phyloP scores from a whole-genome alignment of 1,140 invertebrate species.

The Bradysia coprophila region DNA sequence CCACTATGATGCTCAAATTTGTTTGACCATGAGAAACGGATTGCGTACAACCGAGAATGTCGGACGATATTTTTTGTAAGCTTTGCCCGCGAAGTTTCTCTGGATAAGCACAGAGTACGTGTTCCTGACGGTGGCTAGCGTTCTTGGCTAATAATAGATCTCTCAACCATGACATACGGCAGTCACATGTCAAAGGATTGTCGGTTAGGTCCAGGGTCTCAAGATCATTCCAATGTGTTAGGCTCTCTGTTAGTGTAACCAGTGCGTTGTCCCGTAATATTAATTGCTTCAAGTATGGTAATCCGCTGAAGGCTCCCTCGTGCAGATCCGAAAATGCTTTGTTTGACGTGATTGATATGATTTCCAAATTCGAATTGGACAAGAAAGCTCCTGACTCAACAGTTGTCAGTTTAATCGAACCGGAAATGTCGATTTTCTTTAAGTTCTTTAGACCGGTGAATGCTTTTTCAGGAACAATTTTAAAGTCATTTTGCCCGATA shows the following conservation, averaged over 20 bases:
- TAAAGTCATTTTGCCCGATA: conserved; percentile 58
- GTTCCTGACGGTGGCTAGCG: conserved; percentile 38
- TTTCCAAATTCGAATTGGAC: conserved; percentile 58
- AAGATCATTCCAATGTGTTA: conserved; percentile 52
- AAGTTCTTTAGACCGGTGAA: conserved; percentile 54
- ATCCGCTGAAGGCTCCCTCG: conserved; percentile 46
- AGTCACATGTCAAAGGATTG: conserved; percentile 56
- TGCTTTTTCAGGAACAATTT: conserved; percentile 36
- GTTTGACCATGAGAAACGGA: conserved; percentile 53
- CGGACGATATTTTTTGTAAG: conserved; percentile 43
- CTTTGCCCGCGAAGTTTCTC: conserved; percentile 44
- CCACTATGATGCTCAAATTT: conserved; percentile 52
- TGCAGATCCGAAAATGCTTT: conserved; percentile 43
- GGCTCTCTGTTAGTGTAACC: conserved; percentile 41
- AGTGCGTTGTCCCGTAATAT: conserved; percentile 56
- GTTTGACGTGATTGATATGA: conserved; percentile 49
- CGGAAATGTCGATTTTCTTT: conserved; percentile 51
- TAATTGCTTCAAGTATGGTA: conserved; percentile 50
- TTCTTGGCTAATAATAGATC: conserved; percentile 40
- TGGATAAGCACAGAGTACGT: conserved; percentile 52
- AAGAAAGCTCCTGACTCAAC: conserved; percentile 50
- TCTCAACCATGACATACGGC: conserved; percentile 53
- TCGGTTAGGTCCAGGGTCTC: conserved; percentile 49
- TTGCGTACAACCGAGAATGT: conserved; percentile 61
- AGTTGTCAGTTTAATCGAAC: conserved; percentile 41